Percentiles rank a stretch among this genome's conserved stretches.
phyloP scores from a whole-genome alignment of 35 echinoderm and acorn worm species.

The Apostichopus japonicus region DNA sequence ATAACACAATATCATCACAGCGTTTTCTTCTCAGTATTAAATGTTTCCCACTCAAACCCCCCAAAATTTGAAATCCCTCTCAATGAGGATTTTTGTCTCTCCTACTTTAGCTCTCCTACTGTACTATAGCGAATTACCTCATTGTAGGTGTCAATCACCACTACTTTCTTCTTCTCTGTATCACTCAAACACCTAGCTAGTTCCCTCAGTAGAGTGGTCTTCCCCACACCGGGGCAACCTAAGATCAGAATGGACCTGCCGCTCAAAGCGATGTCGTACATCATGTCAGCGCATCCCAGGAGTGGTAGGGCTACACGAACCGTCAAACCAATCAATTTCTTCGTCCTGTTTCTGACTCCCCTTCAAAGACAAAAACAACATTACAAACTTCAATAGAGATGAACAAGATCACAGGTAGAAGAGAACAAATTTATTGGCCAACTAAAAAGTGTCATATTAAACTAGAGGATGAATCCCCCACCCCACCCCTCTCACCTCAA shows the following conservation, averaged over 20 bases:
- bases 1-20: background rate
- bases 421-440: too few species aligned
- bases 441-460: too few species aligned
- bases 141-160: conserved; percentile 73
- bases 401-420: too few species aligned
- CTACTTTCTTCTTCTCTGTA: conserved; percentile 42
- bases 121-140: conserved; percentile 45
- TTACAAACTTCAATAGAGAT: too few species aligned
- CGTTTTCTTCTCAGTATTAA: background rate
- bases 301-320: conserved; percentile 49
- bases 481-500: too few species aligned
- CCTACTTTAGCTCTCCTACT: background rate
- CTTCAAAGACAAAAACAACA: background rate
- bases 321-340: conserved; percentile 61
- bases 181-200: conserved; percentile 72
- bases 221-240: conserved; percentile 72
- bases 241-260: conserved; percentile 62
- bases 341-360: conserved; percentile 30
- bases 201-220: conserved; percentile 77
- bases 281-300: conserved; percentile 62
- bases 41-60: background rate
- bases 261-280: conserved; percentile 61
- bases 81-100: background rate
- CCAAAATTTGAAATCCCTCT: background rate
- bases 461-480: too few species aligned